Conservation (phyloP, 2,888 invertebrate genomes). For the Coremacera marginata region DNA sequence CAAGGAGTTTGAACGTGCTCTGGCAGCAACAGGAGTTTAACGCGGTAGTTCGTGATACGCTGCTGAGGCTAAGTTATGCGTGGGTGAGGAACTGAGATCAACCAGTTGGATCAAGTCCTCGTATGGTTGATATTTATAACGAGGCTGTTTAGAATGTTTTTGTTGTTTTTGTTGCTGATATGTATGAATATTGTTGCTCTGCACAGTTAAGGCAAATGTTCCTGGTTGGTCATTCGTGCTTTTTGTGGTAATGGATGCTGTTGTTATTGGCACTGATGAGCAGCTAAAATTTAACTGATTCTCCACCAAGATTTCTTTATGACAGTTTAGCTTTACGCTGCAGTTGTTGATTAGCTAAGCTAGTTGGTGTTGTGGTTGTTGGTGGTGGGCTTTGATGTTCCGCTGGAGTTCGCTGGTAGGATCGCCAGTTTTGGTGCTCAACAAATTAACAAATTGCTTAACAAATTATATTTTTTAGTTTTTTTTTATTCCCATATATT, state of each 20-base stretch:
- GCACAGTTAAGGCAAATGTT: constrained; percentile 30
- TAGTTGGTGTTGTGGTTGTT: constrained; percentile 45
- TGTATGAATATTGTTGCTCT: constrained; percentile 21
- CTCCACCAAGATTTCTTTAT: constrained; percentile 59
- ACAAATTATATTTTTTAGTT: too few relatives aligned
- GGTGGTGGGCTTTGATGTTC: too few relatives aligned
- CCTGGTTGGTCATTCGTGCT: constrained; percentile 36
- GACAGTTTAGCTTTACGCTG: constrained; percentile 53
- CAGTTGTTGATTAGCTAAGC: constrained; percentile 33
- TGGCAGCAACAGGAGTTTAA: constrained; percentile 49
- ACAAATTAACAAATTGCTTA: too few relatives aligned
- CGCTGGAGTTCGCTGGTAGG: too few relatives aligned
- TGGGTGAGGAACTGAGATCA: constrained; percentile 53
- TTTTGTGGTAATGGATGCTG: constrained; percentile 41
- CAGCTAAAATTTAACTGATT: constrained; percentile 60
- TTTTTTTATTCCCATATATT: too few relatives aligned
- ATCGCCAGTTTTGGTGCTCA: too few relatives aligned
- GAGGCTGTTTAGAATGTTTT: constrained; percentile 1
- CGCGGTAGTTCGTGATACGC: constrained; percentile 22
- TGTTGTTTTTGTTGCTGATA: constrained; percentile 36
- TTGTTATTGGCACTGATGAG: constrained; percentile 16
- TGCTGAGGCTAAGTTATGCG: constrained; percentile 33
- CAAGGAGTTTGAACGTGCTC: constrained; percentile 46
- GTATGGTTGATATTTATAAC: constrained; percentile 21
- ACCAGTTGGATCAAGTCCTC: constrained; percentile 53